Evolutionary conservation across 2,113 vertebrate genomes (phyloP).

Genomic region (Silurus meridionalis): DNA sequence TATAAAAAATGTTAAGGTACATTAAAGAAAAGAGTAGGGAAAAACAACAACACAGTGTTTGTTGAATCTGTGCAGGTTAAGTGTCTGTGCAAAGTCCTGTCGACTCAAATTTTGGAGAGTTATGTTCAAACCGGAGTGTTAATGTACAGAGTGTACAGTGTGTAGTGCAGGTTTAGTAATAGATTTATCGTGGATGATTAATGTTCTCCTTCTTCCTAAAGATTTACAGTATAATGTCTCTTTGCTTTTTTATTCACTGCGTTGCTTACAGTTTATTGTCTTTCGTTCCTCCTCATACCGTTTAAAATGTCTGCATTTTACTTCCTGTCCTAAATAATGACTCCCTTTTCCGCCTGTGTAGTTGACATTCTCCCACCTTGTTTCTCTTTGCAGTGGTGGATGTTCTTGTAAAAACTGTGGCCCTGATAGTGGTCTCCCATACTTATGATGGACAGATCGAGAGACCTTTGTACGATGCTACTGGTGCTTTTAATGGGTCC

Average conservation of each 20-base stretch:
- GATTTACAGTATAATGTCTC: background rate
- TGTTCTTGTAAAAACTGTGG: constrained; percentile 51
- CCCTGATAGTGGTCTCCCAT: constrained; percentile 60
- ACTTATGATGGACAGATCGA: constrained; percentile 78
- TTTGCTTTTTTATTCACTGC: background rate
- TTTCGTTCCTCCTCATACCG: background rate
- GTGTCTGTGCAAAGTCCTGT: too few species aligned
- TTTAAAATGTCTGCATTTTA: background rate
- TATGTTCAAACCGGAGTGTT: too few species aligned
- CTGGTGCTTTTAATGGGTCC: constrained; percentile 82
- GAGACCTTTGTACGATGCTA: constrained; percentile 64
- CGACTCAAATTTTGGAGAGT: too few species aligned
- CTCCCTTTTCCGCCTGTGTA: background rate
- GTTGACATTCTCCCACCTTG: background rate
- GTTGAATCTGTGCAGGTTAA: too few species aligned
- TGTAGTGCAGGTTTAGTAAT: background rate
- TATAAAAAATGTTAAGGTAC: too few species aligned
- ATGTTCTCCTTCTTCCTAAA: background rate
- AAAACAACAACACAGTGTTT: too few species aligned
- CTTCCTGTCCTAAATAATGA: background rate
- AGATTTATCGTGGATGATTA: background rate
- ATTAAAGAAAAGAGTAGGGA: too few species aligned
- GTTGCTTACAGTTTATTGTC: background rate
- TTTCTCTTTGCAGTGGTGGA: constrained; percentile 55
- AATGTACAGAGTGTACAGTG: too few species aligned